phyloP scores from a whole-genome alignment of 2,113 vertebrate species.

The Apteryx mantelli region DNA sequence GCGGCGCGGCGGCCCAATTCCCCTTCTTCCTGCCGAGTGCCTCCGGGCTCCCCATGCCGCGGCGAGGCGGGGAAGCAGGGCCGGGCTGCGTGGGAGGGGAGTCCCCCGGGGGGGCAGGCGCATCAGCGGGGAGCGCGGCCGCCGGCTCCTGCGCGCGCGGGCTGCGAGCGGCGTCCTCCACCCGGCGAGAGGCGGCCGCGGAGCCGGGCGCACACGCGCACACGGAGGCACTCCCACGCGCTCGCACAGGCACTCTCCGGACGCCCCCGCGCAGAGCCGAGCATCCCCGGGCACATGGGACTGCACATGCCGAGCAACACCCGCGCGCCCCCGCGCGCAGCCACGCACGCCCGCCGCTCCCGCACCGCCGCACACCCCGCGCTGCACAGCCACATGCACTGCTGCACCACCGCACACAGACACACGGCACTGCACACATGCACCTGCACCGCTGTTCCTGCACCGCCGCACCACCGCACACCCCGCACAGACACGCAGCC shows the following conservation, averaged over 20 bases:
- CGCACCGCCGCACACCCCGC: background rate
- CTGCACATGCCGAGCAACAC: slow-evolving; percentile 5
- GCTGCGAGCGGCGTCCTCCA: background rate
- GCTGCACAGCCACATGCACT: background rate
- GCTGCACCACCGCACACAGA: background rate
- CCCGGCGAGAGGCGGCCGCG: background rate
- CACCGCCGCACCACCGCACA: background rate
- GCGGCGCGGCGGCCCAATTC: background rate
- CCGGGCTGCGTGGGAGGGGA: background rate
- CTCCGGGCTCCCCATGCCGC: background rate
- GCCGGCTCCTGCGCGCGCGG: background rate
- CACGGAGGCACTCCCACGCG: slow-evolving; percentile 36
- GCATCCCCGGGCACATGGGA: background rate
- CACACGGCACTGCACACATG: no score
- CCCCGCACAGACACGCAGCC: no score
- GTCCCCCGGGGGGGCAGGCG: background rate
- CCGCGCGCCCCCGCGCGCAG: background rate
- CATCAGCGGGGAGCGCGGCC: background rate
- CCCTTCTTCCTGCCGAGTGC: background rate
- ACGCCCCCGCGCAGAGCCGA: background rate
- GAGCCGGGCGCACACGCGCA: background rate
- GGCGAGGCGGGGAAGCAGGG: background rate
- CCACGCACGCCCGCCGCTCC: background rate
- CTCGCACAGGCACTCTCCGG: background rate
- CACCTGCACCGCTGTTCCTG: background rate